Evolutionary conservation across 2,797 vertebrate species (phyloP), one percentile per base, ranked within the genome.

Genomic region (Sparidentex hasta): DNA sequence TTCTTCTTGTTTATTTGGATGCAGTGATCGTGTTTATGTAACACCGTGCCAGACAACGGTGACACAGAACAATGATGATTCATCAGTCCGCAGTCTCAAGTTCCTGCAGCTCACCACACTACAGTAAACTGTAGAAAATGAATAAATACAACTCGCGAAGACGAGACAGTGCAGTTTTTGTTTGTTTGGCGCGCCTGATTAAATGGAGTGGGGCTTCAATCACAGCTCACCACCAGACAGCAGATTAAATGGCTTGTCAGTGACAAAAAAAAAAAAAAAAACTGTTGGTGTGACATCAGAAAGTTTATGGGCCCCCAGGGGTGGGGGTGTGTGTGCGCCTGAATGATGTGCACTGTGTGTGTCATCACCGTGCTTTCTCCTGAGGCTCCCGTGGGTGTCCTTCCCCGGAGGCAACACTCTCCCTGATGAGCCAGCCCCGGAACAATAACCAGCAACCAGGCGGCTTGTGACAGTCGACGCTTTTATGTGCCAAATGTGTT

Each of bases 341-440:
- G 81, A 88, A 79, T 85, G 84, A 91, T 87, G 87, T 81, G 78
- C 76, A 66, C 74, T 1, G 66, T 55, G 73, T 81, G 83, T 87
- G 85, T 88, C 82, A 90, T 90, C 81, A 86, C 85, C 75, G 50
- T 63, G 69, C 85, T 83, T 74, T 83, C 84, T 87, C 73, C 72
- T 56, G n/a, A 46, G 51, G 78, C 71, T 85, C 91, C 82, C 82
- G 21, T 54, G 89, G 90, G 92, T 78, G 82, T 72, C 74, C 65
- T 89, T 89, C 84, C 85, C 87, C 33, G 67, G 63, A 83, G 88
- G 59, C 70, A 77, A 83, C 91, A 91, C 86, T 91, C 86, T 87
- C 79, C 78, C 74, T 80, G 88, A 93, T 91, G 92, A 93, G 78
- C 54, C 74, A 25, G 78, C 73, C 44, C 51, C 46, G 75, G 52